Evolutionary conservation across 2,888 invertebrate genomes (phyloP).

Genomic region (Drosophila algonquin): DNA sequence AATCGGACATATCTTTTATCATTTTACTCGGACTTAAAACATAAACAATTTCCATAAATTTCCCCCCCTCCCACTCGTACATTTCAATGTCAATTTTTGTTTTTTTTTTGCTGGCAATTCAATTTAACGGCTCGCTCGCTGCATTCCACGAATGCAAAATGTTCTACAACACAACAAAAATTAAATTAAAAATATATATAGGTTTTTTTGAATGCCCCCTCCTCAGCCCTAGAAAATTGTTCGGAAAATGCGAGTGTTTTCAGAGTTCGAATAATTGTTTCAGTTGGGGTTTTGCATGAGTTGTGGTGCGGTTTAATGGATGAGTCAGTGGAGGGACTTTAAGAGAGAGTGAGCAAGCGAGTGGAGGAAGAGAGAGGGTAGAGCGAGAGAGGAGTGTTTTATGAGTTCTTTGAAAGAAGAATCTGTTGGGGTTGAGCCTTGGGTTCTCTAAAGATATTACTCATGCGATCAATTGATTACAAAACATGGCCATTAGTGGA

Average conservation of each 20-base stretch:
- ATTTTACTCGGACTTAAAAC: conserved; percentile 39
- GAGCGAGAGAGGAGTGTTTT: background rate
- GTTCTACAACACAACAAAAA: conserved; percentile 9
- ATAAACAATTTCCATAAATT: conserved; percentile 77
- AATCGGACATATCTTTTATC: conserved; percentile 18
- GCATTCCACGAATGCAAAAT: conserved; percentile 40
- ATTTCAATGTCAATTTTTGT: conserved; percentile 66
- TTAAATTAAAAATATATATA: conserved; percentile 56
- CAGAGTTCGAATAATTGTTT: conserved; percentile 15
- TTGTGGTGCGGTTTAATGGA: conserved; percentile 18
- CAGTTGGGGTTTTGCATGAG: conserved; percentile 10
- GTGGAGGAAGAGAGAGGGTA: background rate
- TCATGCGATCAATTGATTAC: background rate
- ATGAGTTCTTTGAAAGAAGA: background rate
- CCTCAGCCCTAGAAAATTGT: conserved; percentile 35
- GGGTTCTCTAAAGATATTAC: background rate
- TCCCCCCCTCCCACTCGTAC: background rate
- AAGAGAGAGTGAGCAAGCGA: background rate
- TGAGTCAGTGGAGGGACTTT: conserved; percentile 26
- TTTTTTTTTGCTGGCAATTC: conserved; percentile 63
- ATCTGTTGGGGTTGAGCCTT: background rate
- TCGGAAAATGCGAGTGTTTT: conserved; percentile 33
- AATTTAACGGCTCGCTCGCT: conserved; percentile 62
- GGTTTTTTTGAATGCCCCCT: conserved; percentile 32
- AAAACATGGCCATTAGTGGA: background rate